Evolutionary conservation across 1,140 invertebrate genomes (phyloP).

Genomic region (Apocrypta bakeri): DNA sequence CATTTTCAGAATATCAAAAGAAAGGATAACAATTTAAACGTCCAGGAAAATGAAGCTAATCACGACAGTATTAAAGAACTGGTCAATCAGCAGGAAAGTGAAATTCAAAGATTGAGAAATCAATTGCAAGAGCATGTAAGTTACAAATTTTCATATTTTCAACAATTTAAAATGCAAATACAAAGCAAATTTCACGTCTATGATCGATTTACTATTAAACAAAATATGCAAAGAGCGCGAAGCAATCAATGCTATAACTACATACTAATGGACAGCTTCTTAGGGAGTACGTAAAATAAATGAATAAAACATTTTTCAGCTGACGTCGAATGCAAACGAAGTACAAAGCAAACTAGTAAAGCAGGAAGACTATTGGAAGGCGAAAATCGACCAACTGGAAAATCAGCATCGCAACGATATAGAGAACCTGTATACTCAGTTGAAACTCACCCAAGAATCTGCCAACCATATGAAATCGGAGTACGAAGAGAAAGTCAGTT

Average conservation of each 20-base stretch:
- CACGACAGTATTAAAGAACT: slow-evolving; percentile 60
- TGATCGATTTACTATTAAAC: too few species aligned
- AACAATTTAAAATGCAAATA: not conserved
- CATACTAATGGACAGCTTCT: not conserved
- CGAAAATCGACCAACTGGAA: slow-evolving; percentile 69
- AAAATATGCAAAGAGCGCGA: not conserved
- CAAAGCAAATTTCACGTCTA: too few species aligned
- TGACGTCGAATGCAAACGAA: slow-evolving; percentile 65
- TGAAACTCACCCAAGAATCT: slow-evolving; percentile 67
- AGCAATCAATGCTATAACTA: not conserved
- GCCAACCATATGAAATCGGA: slow-evolving; percentile 63
- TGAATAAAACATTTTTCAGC: slow-evolving; percentile 52
- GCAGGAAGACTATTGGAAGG: slow-evolving; percentile 71
- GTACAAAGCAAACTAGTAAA: slow-evolving; percentile 65
- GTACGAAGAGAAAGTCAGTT: slow-evolving; percentile 67
- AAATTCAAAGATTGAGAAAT: slow-evolving; percentile 64
- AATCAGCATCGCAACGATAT: slow-evolving; percentile 67
- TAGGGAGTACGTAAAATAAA: not conserved
- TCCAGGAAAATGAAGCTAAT: slow-evolving; percentile 51
- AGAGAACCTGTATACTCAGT: slow-evolving; percentile 64
- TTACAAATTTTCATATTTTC: slow-evolving; percentile 37
- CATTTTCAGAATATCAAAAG: slow-evolving; percentile 51
- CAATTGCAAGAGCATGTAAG: slow-evolving; percentile 62
- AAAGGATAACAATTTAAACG: slow-evolving; percentile 29
- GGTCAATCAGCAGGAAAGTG: slow-evolving; percentile 65